Evolutionary conservation across 2,888 invertebrate species (phyloP).

Genomic region (Hydrotaea cyrtoneurina): DNA sequence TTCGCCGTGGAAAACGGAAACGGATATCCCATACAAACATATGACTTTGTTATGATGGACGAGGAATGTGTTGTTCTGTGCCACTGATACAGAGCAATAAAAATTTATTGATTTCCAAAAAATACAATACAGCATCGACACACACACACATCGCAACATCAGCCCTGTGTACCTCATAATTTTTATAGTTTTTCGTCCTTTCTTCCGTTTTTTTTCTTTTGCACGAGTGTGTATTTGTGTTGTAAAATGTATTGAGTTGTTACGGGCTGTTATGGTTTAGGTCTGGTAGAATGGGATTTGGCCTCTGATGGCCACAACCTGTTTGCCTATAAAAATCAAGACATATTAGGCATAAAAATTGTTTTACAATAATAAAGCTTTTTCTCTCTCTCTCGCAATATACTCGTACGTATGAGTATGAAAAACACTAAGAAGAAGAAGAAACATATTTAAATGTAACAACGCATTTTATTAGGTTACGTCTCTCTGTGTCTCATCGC

Average conservation of each 20-base stretch:
- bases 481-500: conserved; percentile 32
- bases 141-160: neutral
- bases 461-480: conserved; percentile 54
- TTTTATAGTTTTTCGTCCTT: conserved; percentile 47
- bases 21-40: conserved; percentile 32
- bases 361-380: conserved; percentile 50
- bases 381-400: neutral
- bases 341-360: conserved; percentile 62
- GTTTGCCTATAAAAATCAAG: conserved; percentile 63
- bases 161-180: conserved; percentile 33
- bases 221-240: neutral
- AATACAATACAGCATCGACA: conserved; percentile 39
- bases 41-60: neutral
- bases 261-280: no score
- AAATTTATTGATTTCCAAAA: conserved; percentile 56
- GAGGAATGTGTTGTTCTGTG: conserved; percentile 35
- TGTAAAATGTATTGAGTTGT: conserved; percentile 18
- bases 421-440: no score
- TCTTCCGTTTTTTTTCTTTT: conserved; percentile 1
- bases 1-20: neutral
- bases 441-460: conserved; percentile 55
- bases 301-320: conserved; percentile 55
- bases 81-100: conserved; percentile 48
- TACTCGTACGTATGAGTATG: no score
- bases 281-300: neutral